phyloP scores from a whole-genome alignment of 2,888 invertebrate genomes.

The Spodoptera littoralis region DNA sequence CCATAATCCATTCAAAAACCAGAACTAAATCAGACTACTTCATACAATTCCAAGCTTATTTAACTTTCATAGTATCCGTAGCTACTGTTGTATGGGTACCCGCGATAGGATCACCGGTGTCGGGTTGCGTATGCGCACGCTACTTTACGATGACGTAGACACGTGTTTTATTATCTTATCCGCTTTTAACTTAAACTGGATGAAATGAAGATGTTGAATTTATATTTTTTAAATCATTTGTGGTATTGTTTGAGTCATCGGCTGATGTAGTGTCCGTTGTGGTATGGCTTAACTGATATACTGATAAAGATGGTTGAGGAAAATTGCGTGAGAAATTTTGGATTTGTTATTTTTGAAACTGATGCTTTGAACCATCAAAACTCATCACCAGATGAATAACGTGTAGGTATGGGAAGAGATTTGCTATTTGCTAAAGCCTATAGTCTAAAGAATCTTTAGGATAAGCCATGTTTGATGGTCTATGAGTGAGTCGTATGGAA shows the following conservation, averaged over 20 bases:
- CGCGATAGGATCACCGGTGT: constrained; percentile 66
- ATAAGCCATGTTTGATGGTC: no score
- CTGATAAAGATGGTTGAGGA: no score
- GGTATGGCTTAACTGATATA: constrained; percentile 1
- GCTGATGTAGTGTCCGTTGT: constrained; percentile 7
- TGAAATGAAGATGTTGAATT: constrained; percentile 42
- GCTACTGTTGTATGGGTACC: constrained; percentile 52
- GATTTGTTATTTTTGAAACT: no score
- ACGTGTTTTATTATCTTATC: constrained; percentile 47
- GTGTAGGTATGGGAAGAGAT: no score
- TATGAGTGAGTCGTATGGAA: no score
- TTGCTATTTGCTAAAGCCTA: no score
- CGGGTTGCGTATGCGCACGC: constrained; percentile 63
- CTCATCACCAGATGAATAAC: no score
- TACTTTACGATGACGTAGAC: constrained; percentile 59
- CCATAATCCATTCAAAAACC: background rate
- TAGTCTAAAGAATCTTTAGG: no score
- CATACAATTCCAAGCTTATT: constrained; percentile 9
- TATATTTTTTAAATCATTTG: constrained; percentile 31
- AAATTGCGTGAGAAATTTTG: no score
- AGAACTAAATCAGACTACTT: constrained; percentile 18
- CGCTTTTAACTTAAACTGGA: constrained; percentile 46
- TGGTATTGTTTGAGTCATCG: constrained; percentile 43
- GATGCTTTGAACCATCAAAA: no score
- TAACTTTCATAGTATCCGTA: constrained; percentile 28